Base-by-base conservation (phyloP, 2,888 invertebrate genomes). In the Tachina grossa region DNA sequence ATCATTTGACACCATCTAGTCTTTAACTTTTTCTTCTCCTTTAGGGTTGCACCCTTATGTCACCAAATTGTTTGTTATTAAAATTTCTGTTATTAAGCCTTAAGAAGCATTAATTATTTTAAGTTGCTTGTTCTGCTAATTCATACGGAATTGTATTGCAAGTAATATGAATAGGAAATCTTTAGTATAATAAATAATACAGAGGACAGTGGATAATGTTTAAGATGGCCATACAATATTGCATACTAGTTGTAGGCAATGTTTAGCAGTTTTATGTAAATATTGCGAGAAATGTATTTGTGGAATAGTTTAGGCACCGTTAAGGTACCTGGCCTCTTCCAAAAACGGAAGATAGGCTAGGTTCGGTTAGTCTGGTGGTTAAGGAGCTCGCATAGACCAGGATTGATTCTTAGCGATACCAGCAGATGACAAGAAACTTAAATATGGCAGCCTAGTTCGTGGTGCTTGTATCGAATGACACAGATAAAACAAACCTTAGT, bases 71-170 rank as follows among this genome's bases (percentile, higher is more conserved):
- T 63, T 69, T 61, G 76, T 51, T 57, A n/a, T 76, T 61, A 41
- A 1, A 6, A 16, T 66, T 69, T 68, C 11, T 31, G 22, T 68
- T 75, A 77, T 74, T 57, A 68, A 63, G 86, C 68, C 68, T 72
- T 59, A 74, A 81, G 14, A 63, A 45, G 22, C 63, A 86, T 86
- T 83, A 83, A 77, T 84, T 86, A 77, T 79, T 59, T 79, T 76
- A 47, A 71, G 19, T 76, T 69, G 31, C 59, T 59, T 39, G 22
- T 66, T 68, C n/a, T n/a, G 66, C 57, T 68, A 68, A 75, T 81
- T 81, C 53, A 53, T 45, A 51, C 43, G 4, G 55, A 68, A 66
- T 68, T 68, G 13, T 49, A 68, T 39, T 43, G n/a, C 41, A 66
- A 22, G 43, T 22, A 10, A 22, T 45, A 9, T n/a, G n/a, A 11